phyloP scores from a whole-genome alignment of 2,797 vertebrate genomes.

The Hipposideros larvatus region DNA sequence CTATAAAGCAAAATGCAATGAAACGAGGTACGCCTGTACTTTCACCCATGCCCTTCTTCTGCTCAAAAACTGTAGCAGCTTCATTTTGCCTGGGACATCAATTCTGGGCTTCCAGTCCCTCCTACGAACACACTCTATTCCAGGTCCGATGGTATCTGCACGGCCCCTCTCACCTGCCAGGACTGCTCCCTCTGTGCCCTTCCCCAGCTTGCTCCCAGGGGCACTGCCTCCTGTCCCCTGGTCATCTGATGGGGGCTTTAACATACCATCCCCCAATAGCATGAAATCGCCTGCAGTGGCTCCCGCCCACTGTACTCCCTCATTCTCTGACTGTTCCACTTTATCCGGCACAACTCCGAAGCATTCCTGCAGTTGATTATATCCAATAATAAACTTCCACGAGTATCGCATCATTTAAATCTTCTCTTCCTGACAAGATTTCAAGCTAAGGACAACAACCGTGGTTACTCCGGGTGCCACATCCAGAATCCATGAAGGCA shows the following conservation, averaged over 20 bases:
- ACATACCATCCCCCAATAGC: background rate
- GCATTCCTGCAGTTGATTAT: background rate
- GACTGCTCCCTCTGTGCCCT: background rate
- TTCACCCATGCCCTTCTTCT: background rate
- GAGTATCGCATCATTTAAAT: background rate
- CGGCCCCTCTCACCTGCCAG: background rate
- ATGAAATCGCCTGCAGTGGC: background rate
- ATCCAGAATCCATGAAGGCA: background rate
- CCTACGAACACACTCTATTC: background rate
- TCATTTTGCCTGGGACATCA: background rate
- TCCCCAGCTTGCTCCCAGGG: background rate
- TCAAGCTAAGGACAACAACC: background rate
- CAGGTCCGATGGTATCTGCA: background rate
- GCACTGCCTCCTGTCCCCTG: background rate
- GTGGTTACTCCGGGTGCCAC: background rate
- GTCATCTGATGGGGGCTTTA: background rate
- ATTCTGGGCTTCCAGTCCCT: background rate
- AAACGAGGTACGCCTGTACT: no score
- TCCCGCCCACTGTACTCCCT: background rate
- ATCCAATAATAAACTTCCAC: background rate
- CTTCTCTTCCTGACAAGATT: constrained; percentile 14
- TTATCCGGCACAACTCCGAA: background rate
- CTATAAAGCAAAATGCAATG: no score
- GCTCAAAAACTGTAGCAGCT: background rate
- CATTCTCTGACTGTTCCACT: background rate